phyloP scores from a whole-genome alignment of 2,113 vertebrate species.

The Columba livia region DNA sequence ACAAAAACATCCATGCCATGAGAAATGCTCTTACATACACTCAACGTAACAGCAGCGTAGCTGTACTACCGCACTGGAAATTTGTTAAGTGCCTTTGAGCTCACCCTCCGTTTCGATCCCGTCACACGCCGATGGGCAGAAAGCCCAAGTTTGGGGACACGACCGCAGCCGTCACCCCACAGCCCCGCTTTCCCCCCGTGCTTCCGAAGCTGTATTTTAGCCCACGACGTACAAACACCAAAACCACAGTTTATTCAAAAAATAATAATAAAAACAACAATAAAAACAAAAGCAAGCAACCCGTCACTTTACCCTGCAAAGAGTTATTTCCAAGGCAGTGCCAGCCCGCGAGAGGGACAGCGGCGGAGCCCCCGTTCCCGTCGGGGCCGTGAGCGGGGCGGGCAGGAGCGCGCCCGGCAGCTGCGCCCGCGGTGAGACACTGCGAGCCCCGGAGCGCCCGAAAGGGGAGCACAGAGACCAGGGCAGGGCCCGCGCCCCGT shows the following conservation, averaged over 20 bases:
- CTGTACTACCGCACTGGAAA: accelerated
- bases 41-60: accelerated
- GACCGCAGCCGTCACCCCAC: neutral
- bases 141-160: accelerated
- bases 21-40: accelerated
- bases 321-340: accelerated
- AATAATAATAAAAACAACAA: accelerated
- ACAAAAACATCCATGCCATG: accelerated
- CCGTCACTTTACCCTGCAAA: accelerated
- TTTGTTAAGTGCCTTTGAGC: accelerated
- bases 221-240: accelerated
- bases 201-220: accelerated
- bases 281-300: accelerated
- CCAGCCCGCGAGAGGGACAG: neutral
- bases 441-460: neutral
- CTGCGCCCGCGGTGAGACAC: neutral
- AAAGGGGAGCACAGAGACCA: too few relatives aligned
- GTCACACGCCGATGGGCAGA: accelerated
- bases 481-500: too few relatives aligned
- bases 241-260: accelerated
- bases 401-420: too few relatives aligned
- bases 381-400: neutral
- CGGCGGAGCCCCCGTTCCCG: neutral
- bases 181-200: neutral
- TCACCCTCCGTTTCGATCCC: accelerated